A percentile compares a stretch with the other conserved stretches of the same genome.
phyloP scores from a whole-genome alignment of 2,797 vertebrate species.

The Rhabdophis nuchalis region DNA sequence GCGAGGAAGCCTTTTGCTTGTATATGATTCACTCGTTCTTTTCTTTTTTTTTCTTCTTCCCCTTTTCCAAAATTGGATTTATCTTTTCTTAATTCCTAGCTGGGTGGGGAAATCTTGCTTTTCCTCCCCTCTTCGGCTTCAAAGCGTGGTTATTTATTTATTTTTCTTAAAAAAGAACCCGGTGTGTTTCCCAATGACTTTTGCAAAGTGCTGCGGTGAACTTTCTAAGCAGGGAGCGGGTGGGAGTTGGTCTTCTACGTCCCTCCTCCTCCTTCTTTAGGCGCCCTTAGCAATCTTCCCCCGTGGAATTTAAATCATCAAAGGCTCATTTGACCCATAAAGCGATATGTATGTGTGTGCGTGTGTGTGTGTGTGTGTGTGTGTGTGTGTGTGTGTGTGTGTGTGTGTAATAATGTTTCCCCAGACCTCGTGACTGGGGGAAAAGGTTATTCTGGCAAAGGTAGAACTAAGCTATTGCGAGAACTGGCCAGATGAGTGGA shows the following conservation, averaged over 20 bases:
- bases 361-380: constrained; percentile 42
- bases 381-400: too few relatives aligned
- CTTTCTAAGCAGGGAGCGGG: constrained; percentile 32
- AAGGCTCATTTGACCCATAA: constrained; percentile 70
- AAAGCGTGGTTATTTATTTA: constrained; percentile 9
- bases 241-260: constrained; percentile 44
- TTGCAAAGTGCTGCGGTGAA: constrained; percentile 44
- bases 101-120: not conserved
- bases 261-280: constrained; percentile 66
- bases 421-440: constrained; percentile 61
- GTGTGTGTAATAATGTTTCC: constrained; percentile 52
- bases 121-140: constrained; percentile 23
- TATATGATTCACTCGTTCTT: constrained; percentile 63
- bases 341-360: constrained; percentile 39
- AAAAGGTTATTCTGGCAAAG: constrained; percentile 63
- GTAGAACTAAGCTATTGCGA: constrained; percentile 51
- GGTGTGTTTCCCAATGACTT: constrained; percentile 51
- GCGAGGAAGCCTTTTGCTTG: constrained; percentile 63
- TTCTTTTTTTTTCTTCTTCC: constrained; percentile 23
- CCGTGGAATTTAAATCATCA: constrained; percentile 73
- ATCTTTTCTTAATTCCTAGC: not conserved
- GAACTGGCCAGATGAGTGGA: constrained; percentile 70
- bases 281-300: constrained; percentile 75
- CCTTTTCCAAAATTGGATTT: not conserved
- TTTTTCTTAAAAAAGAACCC: constrained; percentile 24